These are phyloP conservation scores for Campylomormyrus tamandua DNA, from an alignment of 2,113 vertebrate genomes.

Conservation along the genomic window DNA sequence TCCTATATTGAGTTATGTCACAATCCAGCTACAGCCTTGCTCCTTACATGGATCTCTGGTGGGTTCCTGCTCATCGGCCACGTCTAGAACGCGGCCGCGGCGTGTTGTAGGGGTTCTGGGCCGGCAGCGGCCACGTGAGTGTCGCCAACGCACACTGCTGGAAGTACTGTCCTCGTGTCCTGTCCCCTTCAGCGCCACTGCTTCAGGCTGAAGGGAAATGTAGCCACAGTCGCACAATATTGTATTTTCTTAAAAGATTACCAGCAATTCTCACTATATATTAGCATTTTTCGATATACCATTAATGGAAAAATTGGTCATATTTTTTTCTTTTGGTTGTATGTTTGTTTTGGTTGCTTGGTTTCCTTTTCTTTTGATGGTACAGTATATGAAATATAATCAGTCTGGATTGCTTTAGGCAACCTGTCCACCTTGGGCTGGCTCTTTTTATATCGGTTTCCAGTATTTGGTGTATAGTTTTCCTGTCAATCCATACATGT, in stretches of 20 bases:
- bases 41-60: slow-evolving; percentile 26
- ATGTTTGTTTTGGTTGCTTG: slow-evolving; percentile 57
- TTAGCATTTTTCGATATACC: slow-evolving; percentile 84
- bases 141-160: background rate
- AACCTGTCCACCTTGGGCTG: slow-evolving; percentile 41
- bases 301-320: slow-evolving; percentile 69
- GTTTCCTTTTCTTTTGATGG: slow-evolving; percentile 62
- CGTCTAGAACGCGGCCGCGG: background rate
- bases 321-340: slow-evolving; percentile 50
- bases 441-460: slow-evolving; percentile 33
- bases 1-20: slow-evolving; percentile 75
- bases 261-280: slow-evolving; percentile 81
- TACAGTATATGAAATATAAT: slow-evolving; percentile 65
- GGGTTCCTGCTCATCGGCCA: background rate
- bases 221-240: slow-evolving; percentile 78
- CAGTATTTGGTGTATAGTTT: slow-evolving; percentile 48
- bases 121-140: background rate
- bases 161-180: slow-evolving; percentile 33
- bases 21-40: slow-evolving; percentile 77
- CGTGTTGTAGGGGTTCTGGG: background rate
- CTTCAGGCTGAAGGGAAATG: slow-evolving; percentile 67
- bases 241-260: slow-evolving; percentile 72
- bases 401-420: slow-evolving; percentile 46
- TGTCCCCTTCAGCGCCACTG: slow-evolving; percentile 52
- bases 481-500: slow-evolving; percentile 51